Evolutionary conservation across 2,888 invertebrate genomes (phyloP).

Genomic region (Brachyptera risi): DNA sequence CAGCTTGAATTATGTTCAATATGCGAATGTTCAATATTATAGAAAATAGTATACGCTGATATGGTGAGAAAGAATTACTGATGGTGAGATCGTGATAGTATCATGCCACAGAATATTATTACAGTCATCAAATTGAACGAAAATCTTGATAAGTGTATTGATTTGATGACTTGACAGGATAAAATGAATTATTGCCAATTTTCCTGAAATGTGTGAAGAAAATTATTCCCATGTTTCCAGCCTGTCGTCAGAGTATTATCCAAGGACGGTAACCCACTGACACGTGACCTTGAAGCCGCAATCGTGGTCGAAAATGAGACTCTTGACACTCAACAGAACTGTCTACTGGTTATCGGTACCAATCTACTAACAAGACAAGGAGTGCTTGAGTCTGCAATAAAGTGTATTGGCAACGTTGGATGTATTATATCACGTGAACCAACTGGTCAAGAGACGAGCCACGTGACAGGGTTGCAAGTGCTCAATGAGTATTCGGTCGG

Average conservation of each 20-base stretch:
- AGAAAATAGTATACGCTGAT: too few relatives aligned
- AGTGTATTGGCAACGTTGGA: slow-evolving; percentile 54
- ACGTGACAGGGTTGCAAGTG: background rate
- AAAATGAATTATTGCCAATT: too few relatives aligned
- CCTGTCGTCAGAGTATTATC: slow-evolving; percentile 57
- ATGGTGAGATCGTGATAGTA: too few relatives aligned
- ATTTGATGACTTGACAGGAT: too few relatives aligned
- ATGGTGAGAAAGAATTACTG: too few relatives aligned
- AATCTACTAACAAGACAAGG: slow-evolving; percentile 50
- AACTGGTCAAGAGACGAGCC: background rate
- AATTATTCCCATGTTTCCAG: slow-evolving; percentile 41
- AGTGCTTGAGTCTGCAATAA: slow-evolving; percentile 49
- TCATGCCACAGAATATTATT: too few relatives aligned
- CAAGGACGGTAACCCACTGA: slow-evolving; percentile 40
- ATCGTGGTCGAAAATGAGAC: slow-evolving; percentile 61
- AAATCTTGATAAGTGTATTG: slow-evolving; percentile 51
- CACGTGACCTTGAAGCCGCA: slow-evolving; percentile 46
- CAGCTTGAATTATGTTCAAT: too few relatives aligned
- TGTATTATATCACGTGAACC: slow-evolving; percentile 59
- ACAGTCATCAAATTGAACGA: too few relatives aligned
- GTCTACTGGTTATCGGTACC: slow-evolving; percentile 51
- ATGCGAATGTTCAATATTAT: too few relatives aligned
- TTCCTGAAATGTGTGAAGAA: too few relatives aligned
- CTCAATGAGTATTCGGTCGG: slow-evolving; percentile 46
- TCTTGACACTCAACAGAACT: slow-evolving; percentile 50